Conservation (phyloP, 2,888 invertebrate genomes). For the Thyatira batis region DNA sequence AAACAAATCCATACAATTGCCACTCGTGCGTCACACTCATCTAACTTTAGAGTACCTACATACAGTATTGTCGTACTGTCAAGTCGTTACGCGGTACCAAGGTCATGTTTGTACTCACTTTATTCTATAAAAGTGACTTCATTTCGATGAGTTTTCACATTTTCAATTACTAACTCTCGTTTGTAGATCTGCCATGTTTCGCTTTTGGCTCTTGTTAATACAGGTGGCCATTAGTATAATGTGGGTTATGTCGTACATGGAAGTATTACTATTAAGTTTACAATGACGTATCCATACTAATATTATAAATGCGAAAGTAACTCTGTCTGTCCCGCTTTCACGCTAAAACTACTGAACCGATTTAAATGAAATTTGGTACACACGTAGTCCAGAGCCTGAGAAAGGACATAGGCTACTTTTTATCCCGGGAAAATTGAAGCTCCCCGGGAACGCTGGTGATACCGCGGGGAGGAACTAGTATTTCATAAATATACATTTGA, state of each 20-base stretch:
- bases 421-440: too few relatives aligned
- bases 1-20: constrained; percentile 21
- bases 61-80: constrained; percentile 16
- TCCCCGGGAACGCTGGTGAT: too few relatives aligned
- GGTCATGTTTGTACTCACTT: constrained; percentile 3
- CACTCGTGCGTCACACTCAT: constrained; percentile 39
- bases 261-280: not conserved
- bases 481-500: not conserved
- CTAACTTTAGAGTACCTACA: constrained; percentile 41
- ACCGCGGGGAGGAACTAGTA: too few relatives aligned
- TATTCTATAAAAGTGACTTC: constrained; percentile 49
- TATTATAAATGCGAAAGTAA: too few relatives aligned
- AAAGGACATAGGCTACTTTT: too few relatives aligned
- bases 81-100: not conserved
- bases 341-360: too few relatives aligned
- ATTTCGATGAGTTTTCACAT: constrained; percentile 40
- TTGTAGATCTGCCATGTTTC: constrained; percentile 9
- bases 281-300: too few relatives aligned
- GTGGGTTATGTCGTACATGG: not conserved
- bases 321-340: too few relatives aligned
- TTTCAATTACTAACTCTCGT: constrained; percentile 36
- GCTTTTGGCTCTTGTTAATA: not conserved
- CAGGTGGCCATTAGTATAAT: not conserved
- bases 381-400: too few relatives aligned
- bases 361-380: too few relatives aligned